Conservation (phyloP, 1,140 invertebrate species). For the Lucilia cuprina region DNA sequence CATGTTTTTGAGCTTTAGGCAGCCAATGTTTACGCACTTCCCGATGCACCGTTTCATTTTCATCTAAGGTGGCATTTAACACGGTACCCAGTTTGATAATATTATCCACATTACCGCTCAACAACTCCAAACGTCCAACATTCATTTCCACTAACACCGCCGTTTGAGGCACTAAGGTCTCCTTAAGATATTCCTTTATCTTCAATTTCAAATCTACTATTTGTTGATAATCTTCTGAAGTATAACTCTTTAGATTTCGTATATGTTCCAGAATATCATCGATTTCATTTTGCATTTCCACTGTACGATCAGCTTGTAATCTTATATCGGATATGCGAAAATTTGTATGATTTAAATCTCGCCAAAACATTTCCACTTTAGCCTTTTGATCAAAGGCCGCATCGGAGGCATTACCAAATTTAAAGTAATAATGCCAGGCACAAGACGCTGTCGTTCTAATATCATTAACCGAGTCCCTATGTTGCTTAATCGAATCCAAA, state of each 20-base stretch:
- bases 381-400: constrained; percentile 58
- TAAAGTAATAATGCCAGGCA: constrained; percentile 53
- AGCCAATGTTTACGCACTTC: constrained; percentile 58
- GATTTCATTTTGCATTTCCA: constrained; percentile 61
- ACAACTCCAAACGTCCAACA: constrained; percentile 40
- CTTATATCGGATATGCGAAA: constrained; percentile 55
- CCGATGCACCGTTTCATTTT: constrained; percentile 47
- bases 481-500: constrained; percentile 52
- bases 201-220: constrained; percentile 42
- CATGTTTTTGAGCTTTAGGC: constrained; percentile 71
- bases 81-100: constrained; percentile 33
- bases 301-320: constrained; percentile 57
- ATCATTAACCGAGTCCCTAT: constrained; percentile 47
- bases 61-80: constrained; percentile 46
- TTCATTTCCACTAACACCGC: constrained; percentile 42
- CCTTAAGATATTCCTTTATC: constrained; percentile 47
- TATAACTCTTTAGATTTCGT: constrained; percentile 50
- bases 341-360: constrained; percentile 54
- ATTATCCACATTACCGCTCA: constrained; percentile 36
- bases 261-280: constrained; percentile 63
- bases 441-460: constrained; percentile 52
- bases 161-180: constrained; percentile 44
- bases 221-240: constrained; percentile 48
- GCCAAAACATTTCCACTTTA: constrained; percentile 53
- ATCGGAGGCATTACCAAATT: constrained; percentile 56